Percentiles rank a stretch among this genome's conserved stretches.
phyloP scores from a whole-genome alignment of 2,888 invertebrate genomes.

The Drepana falcataria region DNA sequence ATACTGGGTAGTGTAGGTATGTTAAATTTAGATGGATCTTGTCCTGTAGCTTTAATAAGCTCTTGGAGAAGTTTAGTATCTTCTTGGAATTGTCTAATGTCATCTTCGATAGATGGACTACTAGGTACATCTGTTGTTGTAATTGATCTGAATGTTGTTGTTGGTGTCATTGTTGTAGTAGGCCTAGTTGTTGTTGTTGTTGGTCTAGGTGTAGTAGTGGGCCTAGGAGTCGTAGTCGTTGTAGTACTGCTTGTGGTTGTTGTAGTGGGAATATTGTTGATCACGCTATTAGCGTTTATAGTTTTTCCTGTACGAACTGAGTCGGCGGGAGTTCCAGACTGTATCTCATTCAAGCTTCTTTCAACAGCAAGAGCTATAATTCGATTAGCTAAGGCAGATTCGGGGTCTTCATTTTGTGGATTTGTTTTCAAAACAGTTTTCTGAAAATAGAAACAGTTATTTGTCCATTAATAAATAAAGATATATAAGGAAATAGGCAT shows the following conservation, averaged over 20 bases:
- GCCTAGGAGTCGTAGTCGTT: slow-evolving; percentile 39
- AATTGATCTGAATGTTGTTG: slow-evolving; percentile 37
- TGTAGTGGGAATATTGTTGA: slow-evolving; percentile 39
- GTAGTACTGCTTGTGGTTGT: slow-evolving; percentile 36
- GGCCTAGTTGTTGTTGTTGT: slow-evolving; percentile 28
- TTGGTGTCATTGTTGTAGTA: slow-evolving; percentile 44
- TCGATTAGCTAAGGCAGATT: slow-evolving; percentile 71
- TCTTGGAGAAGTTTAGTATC: slow-evolving; percentile 70
- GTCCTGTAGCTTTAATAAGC: slow-evolving; percentile 65
- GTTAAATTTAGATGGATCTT: slow-evolving; percentile 68
- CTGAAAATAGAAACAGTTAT: slow-evolving; percentile 40
- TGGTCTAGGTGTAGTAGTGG: slow-evolving; percentile 44
- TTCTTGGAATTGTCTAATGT: slow-evolving; percentile 70
- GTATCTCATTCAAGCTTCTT: slow-evolving; percentile 66
- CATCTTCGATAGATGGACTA: slow-evolving; percentile 61
- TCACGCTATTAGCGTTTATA: slow-evolving; percentile 32
- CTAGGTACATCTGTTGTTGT: slow-evolving; percentile 15
- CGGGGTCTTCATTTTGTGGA: slow-evolving; percentile 56
- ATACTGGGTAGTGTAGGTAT: slow-evolving; percentile 57
- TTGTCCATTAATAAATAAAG: background rate
- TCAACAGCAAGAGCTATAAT: slow-evolving; percentile 77
- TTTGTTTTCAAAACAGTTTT: slow-evolving; percentile 66
- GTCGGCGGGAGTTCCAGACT: slow-evolving; percentile 40
- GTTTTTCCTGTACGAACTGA: slow-evolving; percentile 49
- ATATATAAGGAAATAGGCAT: too few species aligned